A percentile compares a stretch with the other conserved stretches of the same genome.
Conservation (phyloP, 2,113 vertebrate species). For the Dromaius novaehollandiae region DNA sequence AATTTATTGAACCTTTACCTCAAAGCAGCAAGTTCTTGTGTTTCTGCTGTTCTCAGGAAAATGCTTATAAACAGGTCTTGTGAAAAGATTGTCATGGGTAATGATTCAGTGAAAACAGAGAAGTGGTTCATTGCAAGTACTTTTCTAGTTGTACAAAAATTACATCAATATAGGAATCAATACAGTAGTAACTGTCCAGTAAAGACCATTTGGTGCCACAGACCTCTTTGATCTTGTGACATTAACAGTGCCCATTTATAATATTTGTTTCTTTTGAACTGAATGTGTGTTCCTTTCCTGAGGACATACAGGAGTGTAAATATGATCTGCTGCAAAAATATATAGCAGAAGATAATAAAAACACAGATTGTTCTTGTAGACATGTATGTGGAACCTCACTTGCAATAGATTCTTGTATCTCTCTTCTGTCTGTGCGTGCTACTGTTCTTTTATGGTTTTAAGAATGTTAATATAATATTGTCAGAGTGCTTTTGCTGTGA, state of each 20-base stretch:
- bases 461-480: not conserved
- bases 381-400: not conserved
- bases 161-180: fast-evolving
- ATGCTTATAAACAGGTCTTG: not conserved
- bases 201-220: not conserved
- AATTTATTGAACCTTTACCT: not conserved
- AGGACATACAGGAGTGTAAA: not conserved
- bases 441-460: not conserved
- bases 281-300: not conserved
- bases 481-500: not conserved
- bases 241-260: not conserved
- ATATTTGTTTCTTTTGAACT: not conserved
- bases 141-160: not conserved
- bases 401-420: not conserved
- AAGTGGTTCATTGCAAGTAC: not conserved
- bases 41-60: not conserved
- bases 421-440: not conserved
- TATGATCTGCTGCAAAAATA: not conserved
- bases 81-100: not conserved
- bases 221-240: not conserved
- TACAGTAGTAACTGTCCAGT: not conserved
- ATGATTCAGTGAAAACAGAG: not conserved
- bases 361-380: not conserved
- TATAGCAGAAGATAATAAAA: not conserved
- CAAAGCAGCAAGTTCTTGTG: not conserved